Evolutionary conservation across 1,140 invertebrate genomes (phyloP), one percentile per base, ranked within the genome.

Genomic region (Plectrocnemia conspersa): DNA sequence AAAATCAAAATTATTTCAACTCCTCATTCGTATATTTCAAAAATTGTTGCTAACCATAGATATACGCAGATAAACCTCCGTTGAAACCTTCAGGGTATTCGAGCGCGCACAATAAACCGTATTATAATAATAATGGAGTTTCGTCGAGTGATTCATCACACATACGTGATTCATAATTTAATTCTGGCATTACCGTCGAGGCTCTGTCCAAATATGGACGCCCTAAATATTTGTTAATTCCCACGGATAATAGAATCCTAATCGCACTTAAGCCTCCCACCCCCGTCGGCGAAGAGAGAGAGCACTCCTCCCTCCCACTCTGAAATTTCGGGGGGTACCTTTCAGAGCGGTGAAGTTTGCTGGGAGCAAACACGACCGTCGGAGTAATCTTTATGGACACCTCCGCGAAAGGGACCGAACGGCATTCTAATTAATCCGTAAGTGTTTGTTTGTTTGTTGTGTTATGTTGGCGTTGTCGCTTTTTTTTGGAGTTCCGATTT

Each of bases 281-380:
- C 41, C n/a, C n/a, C n/a, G n/a, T n/a, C n/a, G n/a, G n/a, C n/a
- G n/a, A n/a, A n/a, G n/a, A n/a, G n/a, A n/a, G n/a, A n/a, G n/a
- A 5, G 21, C 29, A 47, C 33, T 36, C 47, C 18, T 45, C 33
- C 11, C 13, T n/a, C n/a, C n/a, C n/a, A n/a, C n/a, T n/a, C n/a
- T n/a, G n/a, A n/a, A n/a, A n/a, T n/a, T n/a, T n/a, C n/a, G n/a
- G n/a, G n/a, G n/a, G n/a, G n/a, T n/a, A n/a, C n/a, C n/a, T n/a
- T n/a, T n/a, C n/a, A n/a, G n/a, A n/a, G 35, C 35, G 5, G 47
- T 50, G 47, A 50, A 50, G 47, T 50, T 50, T 50, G 47, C 32
- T 27, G n/a, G 22, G 11, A 22, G 27, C 27, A 50, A 50, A 38
- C 47, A 38, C 33, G 13, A 23, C n/a, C n/a, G n/a, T n/a, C 11